Evolutionary conservation across 1,140 invertebrate genomes (phyloP).

Genomic region (Ooceraea biroi): DNA sequence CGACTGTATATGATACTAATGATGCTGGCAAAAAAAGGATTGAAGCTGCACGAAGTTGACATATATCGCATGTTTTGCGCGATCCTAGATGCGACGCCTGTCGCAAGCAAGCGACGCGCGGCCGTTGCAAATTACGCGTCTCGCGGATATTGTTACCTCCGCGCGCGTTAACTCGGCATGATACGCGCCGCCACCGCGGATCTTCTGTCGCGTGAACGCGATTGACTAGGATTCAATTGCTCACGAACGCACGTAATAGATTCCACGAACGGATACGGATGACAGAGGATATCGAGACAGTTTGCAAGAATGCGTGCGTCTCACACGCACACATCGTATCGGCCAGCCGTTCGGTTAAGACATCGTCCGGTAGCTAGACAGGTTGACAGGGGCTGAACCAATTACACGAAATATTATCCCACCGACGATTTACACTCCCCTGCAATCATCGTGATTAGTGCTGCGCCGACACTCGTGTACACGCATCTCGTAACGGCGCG

Average conservation of each 20-base stretch:
- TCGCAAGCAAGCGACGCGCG: not conserved
- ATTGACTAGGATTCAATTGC: constrained; percentile 56
- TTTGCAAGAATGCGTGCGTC: constrained; percentile 76
- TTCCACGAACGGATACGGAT: constrained; percentile 74
- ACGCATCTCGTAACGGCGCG: constrained; percentile 77
- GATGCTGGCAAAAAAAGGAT: constrained; percentile 19
- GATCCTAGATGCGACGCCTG: constrained; percentile 10
- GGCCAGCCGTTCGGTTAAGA: constrained; percentile 77
- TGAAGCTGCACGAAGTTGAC: constrained; percentile 50
- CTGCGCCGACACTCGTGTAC: constrained; percentile 79
- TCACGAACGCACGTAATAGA: constrained; percentile 66
- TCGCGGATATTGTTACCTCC: constrained; percentile 38
- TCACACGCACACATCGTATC: constrained; percentile 69
- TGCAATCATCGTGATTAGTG: constrained; percentile 84
- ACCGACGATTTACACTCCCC: constrained; percentile 79
- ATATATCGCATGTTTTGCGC: constrained; percentile 29
- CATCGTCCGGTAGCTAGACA: constrained; percentile 80
- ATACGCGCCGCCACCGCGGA: not conserved
- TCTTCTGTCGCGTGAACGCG: constrained; percentile 37
- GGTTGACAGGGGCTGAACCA: constrained; percentile 84
- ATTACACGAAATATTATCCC: constrained; percentile 83
- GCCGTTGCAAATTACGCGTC: constrained; percentile 28
- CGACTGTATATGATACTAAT: constrained; percentile 2
- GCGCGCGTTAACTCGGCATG: constrained; percentile 45
- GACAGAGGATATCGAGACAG: constrained; percentile 66